Conservation (phyloP, 2,797 vertebrate species). For the Lepilemur ruficaudatus region DNA sequence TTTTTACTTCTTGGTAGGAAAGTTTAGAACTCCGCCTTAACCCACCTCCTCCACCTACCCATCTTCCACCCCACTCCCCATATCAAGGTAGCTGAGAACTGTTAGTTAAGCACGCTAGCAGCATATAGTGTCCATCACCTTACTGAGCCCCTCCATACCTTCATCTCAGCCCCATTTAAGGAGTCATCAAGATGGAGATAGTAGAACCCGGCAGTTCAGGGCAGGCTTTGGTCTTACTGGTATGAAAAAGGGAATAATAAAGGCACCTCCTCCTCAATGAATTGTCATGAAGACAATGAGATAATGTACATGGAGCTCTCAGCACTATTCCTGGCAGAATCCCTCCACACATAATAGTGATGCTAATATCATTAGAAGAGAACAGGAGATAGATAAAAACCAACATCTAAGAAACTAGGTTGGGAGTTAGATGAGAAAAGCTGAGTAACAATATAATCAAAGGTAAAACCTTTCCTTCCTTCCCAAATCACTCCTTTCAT, state of each 20-base stretch:
- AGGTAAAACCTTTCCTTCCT: not conserved
- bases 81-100: not conserved
- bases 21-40: not conserved
- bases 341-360: not conserved
- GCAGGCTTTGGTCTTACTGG: not conserved
- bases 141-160: not conserved
- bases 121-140: not conserved
- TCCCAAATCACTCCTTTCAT: conserved; percentile 18
- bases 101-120: not conserved
- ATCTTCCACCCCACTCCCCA: not conserved
- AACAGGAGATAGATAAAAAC: not conserved
- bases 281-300: not conserved
- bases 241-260: not conserved
- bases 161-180: not conserved
- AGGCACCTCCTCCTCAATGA: not conserved
- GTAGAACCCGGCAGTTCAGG: not conserved
- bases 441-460: not conserved
- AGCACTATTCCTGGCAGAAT: not conserved
- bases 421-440: not conserved
- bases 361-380: not conserved
- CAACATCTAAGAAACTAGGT: not conserved
- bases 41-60: not conserved
- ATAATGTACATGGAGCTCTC: not conserved
- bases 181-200: not conserved
- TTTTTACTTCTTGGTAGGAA: not conserved